phyloP scores from a whole-genome alignment of 2,888 invertebrate genomes.

The Coelogynopora nodosa region DNA sequence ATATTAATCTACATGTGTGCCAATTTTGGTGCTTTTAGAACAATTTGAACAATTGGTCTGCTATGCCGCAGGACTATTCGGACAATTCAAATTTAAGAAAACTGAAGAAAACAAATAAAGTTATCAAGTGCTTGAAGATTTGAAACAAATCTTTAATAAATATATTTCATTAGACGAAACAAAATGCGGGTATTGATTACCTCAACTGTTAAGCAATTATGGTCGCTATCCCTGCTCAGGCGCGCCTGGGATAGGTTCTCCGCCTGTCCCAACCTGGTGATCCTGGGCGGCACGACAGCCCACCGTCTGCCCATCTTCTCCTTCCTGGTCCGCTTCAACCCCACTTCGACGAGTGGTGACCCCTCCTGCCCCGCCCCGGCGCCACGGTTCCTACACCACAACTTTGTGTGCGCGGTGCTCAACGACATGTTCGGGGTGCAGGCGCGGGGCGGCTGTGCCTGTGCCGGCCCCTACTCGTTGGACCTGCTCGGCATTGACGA shows the following conservation, averaged over 20 bases:
- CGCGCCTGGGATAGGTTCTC: constrained; percentile 35
- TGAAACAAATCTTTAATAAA: no score
- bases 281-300: constrained; percentile 21
- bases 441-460: constrained; percentile 66
- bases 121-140: no score
- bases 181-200: no score
- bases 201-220: neutral
- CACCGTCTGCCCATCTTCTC: constrained; percentile 46
- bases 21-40: no score
- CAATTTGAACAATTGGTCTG: no score
- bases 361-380: neutral
- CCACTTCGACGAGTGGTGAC: neutral
- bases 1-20: no score
- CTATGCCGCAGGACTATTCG: no score
- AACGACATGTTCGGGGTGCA: constrained; percentile 89
- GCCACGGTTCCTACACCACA: constrained; percentile 74
- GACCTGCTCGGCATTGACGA: constrained; percentile 79
- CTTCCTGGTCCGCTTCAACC: constrained; percentile 40
- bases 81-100: no score
- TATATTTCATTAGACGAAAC: no score
- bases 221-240: neutral
- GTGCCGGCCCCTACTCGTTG: constrained; percentile 76
- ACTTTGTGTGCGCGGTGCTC: constrained; percentile 77
- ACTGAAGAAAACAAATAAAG: no score
- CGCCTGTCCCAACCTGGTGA: neutral